Evolutionary conservation across 1,140 invertebrate genomes (phyloP).

Genomic region (Drosophila ananassae): DNA sequence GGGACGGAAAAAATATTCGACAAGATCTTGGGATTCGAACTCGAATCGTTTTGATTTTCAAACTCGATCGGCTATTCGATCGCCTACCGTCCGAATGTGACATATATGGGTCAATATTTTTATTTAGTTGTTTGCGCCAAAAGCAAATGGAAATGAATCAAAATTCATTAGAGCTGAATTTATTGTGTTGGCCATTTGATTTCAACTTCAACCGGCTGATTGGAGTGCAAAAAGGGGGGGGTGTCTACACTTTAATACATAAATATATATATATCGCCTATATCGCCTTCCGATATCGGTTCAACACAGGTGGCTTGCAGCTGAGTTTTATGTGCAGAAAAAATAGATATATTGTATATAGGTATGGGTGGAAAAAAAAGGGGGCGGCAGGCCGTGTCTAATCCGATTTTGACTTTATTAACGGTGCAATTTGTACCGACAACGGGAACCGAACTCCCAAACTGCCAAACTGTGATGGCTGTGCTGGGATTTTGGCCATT

Average conservation of each 20-base stretch:
- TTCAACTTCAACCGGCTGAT: constrained; percentile 31
- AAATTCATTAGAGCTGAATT: constrained; percentile 77
- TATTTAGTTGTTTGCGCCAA: constrained; percentile 74
- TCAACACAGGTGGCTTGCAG: constrained; percentile 47
- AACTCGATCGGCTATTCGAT: background rate
- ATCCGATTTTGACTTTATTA: constrained; percentile 81
- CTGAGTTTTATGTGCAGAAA: constrained; percentile 27
- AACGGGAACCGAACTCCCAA: constrained; percentile 46
- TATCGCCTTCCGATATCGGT: constrained; percentile 31
- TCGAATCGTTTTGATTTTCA: background rate
- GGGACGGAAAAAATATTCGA: background rate
- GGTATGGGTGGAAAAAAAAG: constrained; percentile 4
- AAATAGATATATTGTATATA: background rate
- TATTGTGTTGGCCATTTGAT: constrained; percentile 68
- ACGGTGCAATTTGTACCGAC: constrained; percentile 78
- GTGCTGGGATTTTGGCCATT: background rate
- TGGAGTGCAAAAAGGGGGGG: background rate
- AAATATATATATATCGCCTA: constrained; percentile 7
- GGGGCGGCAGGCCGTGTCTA: constrained; percentile 62
- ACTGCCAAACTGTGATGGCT: constrained; percentile 1
- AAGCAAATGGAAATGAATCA: constrained; percentile 77
- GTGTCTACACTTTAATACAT: too few relatives aligned
- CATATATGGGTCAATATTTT: constrained; percentile 33
- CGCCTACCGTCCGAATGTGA: background rate
- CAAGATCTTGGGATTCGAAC: background rate